Evolutionary conservation across 2,888 invertebrate genomes (phyloP).

Genomic region (Amblyjoppa fuscipennis): DNA sequence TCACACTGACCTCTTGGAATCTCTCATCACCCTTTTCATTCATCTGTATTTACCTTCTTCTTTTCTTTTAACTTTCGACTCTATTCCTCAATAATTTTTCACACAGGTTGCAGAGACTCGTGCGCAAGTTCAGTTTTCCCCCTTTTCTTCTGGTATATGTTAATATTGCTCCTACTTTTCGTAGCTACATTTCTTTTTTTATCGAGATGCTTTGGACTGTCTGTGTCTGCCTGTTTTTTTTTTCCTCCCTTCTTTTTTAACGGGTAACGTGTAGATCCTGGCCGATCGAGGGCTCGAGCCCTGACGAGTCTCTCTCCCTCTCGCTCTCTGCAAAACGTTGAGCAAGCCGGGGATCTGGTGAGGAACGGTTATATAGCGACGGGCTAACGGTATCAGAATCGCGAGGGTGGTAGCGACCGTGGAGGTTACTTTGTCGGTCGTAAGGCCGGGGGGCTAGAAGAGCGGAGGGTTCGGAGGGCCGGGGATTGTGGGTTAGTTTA

Average conservation of each 20-base stretch:
- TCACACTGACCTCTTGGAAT: conserved; percentile 27
- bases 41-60: neutral
- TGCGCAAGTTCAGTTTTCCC: neutral
- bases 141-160: conserved; percentile 8
- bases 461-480: conserved; percentile 62
- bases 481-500: conserved; percentile 76
- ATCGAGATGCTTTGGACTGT: neutral
- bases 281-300: conserved; percentile 20
- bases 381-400: conserved; percentile 54
- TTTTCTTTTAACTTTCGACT: neutral
- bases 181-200: neutral
- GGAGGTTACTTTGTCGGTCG: conserved; percentile 76
- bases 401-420: conserved; percentile 66
- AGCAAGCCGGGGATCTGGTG: conserved; percentile 37
- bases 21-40: conserved; percentile 19
- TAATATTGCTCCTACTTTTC: neutral
- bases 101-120: conserved; percentile 11
- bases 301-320: conserved; percentile 26
- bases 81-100: neutral
- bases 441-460: conserved; percentile 70
- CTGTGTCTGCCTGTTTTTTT: neutral
- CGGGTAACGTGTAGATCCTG: conserved; percentile 14
- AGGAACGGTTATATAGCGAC: conserved; percentile 50
- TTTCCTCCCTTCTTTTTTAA: neutral
- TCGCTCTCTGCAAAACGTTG: conserved; percentile 16